These are phyloP conservation scores for Nestor notabilis DNA, from an alignment of 2,113 vertebrate genomes.

Conservation along the genomic window DNA sequence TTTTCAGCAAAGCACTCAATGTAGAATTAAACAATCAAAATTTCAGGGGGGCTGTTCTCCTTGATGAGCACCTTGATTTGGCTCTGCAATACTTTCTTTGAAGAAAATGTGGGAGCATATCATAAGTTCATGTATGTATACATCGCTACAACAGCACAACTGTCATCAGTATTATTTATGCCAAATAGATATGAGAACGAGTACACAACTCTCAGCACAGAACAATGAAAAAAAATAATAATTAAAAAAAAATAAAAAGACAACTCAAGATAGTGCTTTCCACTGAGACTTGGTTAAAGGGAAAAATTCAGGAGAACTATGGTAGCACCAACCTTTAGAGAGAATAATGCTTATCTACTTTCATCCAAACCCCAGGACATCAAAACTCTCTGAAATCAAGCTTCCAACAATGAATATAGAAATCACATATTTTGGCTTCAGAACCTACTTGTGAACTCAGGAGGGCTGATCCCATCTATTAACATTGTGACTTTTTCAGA, in stretches of 20 bases:
- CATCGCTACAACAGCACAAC: background rate
- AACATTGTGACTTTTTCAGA: background rate
- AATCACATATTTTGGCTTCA: background rate
- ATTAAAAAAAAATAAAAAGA: background rate
- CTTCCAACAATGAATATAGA: background rate
- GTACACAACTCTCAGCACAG: background rate
- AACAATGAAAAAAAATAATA: background rate
- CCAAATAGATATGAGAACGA: background rate
- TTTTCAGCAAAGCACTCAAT: background rate
- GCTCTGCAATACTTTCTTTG: background rate
- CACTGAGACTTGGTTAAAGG: background rate
- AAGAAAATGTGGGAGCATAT: background rate
- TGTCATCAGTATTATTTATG: background rate
- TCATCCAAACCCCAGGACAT: background rate
- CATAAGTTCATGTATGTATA: background rate
- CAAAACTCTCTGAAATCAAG: background rate
- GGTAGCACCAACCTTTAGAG: background rate
- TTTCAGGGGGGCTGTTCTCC: background rate
- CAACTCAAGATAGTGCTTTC: background rate
- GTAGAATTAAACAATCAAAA: background rate
- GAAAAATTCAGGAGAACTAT: background rate
- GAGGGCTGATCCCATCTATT: background rate
- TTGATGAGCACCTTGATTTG: background rate
- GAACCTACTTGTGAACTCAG: background rate
- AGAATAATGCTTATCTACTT: background rate